Evolutionary conservation across 2,113 vertebrate genomes (phyloP).

Genomic region (Nyctereutes procyonoides): DNA sequence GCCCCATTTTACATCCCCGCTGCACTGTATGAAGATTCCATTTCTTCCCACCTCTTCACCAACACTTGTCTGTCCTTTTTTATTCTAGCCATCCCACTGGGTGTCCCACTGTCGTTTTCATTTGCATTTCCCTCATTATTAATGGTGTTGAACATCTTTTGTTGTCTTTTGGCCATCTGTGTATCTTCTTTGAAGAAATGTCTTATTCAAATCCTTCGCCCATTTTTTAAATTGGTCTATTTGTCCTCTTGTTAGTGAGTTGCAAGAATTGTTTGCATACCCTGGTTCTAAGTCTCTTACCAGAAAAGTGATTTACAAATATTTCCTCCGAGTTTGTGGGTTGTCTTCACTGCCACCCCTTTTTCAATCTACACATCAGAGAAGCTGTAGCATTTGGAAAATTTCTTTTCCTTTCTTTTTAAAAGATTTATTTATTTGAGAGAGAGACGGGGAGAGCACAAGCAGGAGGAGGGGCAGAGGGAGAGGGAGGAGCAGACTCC

Average conservation of each 20-base stretch:
- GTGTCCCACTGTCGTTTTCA: neutral
- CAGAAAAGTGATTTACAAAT: neutral
- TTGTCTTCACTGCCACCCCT: neutral
- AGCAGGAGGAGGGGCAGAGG: neutral
- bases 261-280: neutral
- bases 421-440: neutral
- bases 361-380: neutral
- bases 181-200: slow-evolving; percentile 31
- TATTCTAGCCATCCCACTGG: neutral
- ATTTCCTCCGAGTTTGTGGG: neutral
- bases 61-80: slow-evolving; percentile 32
- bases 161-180: neutral
- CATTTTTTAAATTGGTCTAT: neutral
- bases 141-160: neutral
- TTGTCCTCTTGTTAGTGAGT: slow-evolving; percentile 9
- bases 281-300: neutral
- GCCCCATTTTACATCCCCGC: neutral
- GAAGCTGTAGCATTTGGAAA: neutral
- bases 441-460: neutral
- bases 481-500: neutral
- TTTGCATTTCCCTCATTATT: neutral
- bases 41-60: neutral
- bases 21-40: neutral
- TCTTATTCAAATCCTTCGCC: neutral
- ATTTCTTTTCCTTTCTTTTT: slow-evolving; percentile 4